phyloP scores from a whole-genome alignment of 2,888 invertebrate genomes.

The Tortrix viridana region DNA sequence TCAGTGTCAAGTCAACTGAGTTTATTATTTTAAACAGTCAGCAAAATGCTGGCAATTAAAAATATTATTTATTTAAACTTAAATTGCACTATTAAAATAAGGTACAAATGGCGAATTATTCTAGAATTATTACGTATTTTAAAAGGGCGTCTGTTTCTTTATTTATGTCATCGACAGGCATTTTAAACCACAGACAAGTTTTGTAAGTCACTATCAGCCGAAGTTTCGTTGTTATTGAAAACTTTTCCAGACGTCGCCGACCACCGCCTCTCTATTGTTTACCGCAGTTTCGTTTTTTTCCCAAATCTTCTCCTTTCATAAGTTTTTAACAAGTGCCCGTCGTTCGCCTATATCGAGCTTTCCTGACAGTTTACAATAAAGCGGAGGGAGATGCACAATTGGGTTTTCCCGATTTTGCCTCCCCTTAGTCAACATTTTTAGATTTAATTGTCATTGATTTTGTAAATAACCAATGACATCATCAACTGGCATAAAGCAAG shows the following conservation, averaged over 20 bases:
- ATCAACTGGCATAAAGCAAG: too few relatives aligned
- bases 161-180: constrained; percentile 25
- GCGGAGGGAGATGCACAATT: constrained; percentile 58
- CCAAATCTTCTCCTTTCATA: constrained; percentile 58
- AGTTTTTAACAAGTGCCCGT: constrained; percentile 61
- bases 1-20: too few relatives aligned
- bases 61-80: too few relatives aligned
- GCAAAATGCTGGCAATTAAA: too few relatives aligned
- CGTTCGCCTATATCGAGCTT: constrained; percentile 58
- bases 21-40: too few relatives aligned
- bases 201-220: constrained; percentile 41
- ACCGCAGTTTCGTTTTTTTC: constrained; percentile 56
- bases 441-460: too few relatives aligned
- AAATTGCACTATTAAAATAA: too few relatives aligned
- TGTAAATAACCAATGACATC: too few relatives aligned
- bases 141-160: too few relatives aligned
- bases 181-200: constrained; percentile 25
- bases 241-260: constrained; percentile 56
- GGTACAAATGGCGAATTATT: too few relatives aligned
- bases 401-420: constrained; percentile 53
- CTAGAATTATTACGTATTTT: too few relatives aligned
- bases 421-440: constrained; percentile 34
- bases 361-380: constrained; percentile 59
- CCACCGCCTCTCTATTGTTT: constrained; percentile 58
- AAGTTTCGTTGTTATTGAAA: constrained; percentile 60